These are phyloP conservation scores for Poeciliopsis turneri DNA, from an alignment of 2,797 vertebrate species.

Conservation along the genomic window DNA sequence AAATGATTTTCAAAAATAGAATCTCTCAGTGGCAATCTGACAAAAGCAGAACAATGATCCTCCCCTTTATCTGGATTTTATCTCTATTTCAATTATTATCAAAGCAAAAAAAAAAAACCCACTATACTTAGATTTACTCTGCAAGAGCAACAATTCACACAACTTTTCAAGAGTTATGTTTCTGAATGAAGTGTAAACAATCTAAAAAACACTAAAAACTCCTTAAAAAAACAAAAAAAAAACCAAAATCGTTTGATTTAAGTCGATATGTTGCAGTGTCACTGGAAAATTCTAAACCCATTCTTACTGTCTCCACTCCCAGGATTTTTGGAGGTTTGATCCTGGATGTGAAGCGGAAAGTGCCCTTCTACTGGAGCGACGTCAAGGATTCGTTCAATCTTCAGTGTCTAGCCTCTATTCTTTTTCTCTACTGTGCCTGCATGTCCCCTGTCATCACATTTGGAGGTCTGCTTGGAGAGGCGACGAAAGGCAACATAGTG, in stretches of 20 bases:
- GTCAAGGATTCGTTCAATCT: slow-evolving; percentile 93
- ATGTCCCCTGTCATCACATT: slow-evolving; percentile 99
- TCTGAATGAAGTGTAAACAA: not conserved
- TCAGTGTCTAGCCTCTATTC: slow-evolving; percentile 96
- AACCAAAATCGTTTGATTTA: not conserved
- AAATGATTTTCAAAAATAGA: slow-evolving; percentile 51
- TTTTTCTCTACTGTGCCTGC: slow-evolving; percentile 99
- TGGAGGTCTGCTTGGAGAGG: slow-evolving; percentile 96
- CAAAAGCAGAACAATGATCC: not conserved
- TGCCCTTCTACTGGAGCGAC: slow-evolving; percentile 97
- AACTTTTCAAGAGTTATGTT: not conserved
- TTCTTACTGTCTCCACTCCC: not conserved
- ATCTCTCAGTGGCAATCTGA: slow-evolving; percentile 9
- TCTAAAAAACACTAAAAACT: not conserved
- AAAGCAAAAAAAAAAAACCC: not conserved
- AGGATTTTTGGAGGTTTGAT: slow-evolving; percentile 97
- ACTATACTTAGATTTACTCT: not conserved
- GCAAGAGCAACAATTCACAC: not conserved
- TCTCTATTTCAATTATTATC: not conserved
- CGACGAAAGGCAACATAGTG: slow-evolving; percentile 96
- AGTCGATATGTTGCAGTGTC: not conserved
- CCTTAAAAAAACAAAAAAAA: not conserved
- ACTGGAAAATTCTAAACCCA: slow-evolving; percentile 7
- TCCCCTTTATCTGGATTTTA: not conserved
- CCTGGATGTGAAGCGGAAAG: slow-evolving; percentile 92